phyloP scores from a whole-genome alignment of 2,888 invertebrate genomes.

The Notocelia uddmanniana region DNA sequence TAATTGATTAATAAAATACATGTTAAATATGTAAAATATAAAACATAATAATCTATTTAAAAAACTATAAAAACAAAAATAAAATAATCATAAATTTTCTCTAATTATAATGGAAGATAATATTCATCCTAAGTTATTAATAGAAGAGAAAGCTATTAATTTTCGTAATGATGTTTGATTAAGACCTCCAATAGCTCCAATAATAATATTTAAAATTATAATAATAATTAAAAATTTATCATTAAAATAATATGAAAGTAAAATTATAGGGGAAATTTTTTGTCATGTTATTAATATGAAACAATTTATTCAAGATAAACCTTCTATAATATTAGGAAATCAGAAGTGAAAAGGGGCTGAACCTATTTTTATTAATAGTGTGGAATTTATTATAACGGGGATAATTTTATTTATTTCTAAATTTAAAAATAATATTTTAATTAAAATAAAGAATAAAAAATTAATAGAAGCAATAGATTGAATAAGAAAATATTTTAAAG shows the following conservation, averaged over 20 bases:
- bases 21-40: constrained; percentile 78
- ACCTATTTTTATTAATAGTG: constrained; percentile 85
- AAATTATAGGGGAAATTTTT: constrained; percentile 87
- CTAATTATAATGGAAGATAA: constrained; percentile 74
- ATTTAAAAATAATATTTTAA: constrained; percentile 70
- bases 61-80: constrained; percentile 77
- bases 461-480: constrained; percentile 86
- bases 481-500: constrained; percentile 86
- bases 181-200: constrained; percentile 83
- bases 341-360: constrained; percentile 86
- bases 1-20: constrained; percentile 83
- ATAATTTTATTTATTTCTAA: constrained; percentile 64
- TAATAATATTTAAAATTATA: constrained; percentile 75
- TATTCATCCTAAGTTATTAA: constrained; percentile 88
- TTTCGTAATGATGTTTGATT: constrained; percentile 85
- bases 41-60: constrained; percentile 76
- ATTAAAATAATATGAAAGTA: constrained; percentile 79
- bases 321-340: constrained; percentile 86
- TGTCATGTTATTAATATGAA: constrained; percentile 87
- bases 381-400: constrained; percentile 69
- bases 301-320: constrained; percentile 84
- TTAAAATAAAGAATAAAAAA: constrained; percentile 80
- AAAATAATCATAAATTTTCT: constrained; percentile 78
- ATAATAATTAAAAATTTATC: constrained; percentile 73
- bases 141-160: constrained; percentile 87